Percentiles rank a stretch among this genome's conserved stretches.
These are phyloP conservation scores for Copidosoma aretas DNA, from an alignment of 2,888 invertebrate genomes.

Conservation along the genomic window DNA sequence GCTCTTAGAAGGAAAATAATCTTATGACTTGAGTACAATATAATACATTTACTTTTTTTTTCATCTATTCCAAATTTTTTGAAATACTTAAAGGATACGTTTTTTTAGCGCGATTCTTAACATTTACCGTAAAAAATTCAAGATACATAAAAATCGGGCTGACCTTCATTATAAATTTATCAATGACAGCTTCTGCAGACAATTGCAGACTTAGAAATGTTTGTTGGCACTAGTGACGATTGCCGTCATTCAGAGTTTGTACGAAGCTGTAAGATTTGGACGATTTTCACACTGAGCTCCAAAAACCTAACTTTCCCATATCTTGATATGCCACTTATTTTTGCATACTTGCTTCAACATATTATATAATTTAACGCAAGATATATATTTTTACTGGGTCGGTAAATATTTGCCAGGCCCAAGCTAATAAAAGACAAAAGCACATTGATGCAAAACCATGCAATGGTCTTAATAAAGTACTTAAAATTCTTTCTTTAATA, in stretches of 20 bases:
- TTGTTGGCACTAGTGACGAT: conserved; percentile 41
- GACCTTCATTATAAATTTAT: conserved; percentile 48
- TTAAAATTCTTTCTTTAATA: conserved; percentile 33
- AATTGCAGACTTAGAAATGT: conserved; percentile 22
- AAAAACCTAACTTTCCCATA: conserved; percentile 40
- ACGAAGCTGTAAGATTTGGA: conserved; percentile 35
- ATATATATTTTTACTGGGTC: conserved; percentile 50
- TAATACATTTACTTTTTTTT: too few species aligned
- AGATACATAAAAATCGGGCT: conserved; percentile 36
- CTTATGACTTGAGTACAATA: too few species aligned
- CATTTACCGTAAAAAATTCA: neutral
- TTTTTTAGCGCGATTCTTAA: neutral
- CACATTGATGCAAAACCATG: conserved; percentile 47
- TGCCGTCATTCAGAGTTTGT: conserved; percentile 39
- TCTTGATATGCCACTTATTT: conserved; percentile 45
- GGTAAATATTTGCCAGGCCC: conserved; percentile 44
- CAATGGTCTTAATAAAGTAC: conserved; percentile 44
- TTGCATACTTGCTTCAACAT: conserved; percentile 44
- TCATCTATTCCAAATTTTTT: too few species aligned
- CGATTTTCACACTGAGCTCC: conserved; percentile 36
- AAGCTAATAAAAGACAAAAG: conserved; percentile 35
- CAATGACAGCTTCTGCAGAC: conserved; percentile 48
- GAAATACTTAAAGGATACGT: too few species aligned
- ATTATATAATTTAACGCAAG: conserved; percentile 46
- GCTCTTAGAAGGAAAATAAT: too few species aligned